A percentile compares a stretch with the other conserved stretches of the same genome.
These are phyloP conservation scores for Syrista parreyssii DNA, from an alignment of 2,888 invertebrate genomes.

Conservation along the genomic window DNA sequence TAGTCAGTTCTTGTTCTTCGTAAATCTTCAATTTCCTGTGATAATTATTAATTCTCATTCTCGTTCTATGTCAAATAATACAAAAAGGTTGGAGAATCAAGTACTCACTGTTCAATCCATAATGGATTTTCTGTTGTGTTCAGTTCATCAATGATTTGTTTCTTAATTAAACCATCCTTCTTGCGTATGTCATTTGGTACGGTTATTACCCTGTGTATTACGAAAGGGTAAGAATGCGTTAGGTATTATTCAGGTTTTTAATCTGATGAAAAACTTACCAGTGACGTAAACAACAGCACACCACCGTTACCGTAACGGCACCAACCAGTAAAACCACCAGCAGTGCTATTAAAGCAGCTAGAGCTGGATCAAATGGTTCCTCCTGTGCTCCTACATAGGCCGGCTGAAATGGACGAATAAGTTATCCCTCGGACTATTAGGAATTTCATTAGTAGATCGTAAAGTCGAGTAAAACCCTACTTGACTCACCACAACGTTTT, in stretches of 20 bases:
- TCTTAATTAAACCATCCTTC: conserved; percentile 85
- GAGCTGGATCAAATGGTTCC: conserved; percentile 86
- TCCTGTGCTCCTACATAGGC: conserved; percentile 75
- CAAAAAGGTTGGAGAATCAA: conserved; percentile 1
- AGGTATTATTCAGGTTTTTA: conserved; percentile 2
- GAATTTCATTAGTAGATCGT: not conserved
- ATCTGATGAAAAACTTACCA: conserved; percentile 69
- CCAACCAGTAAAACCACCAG: conserved; percentile 88
- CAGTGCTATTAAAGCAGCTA: conserved; percentile 87
- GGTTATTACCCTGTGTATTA: conserved; percentile 75
- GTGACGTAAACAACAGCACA: conserved; percentile 89
- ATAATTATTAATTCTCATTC: conserved; percentile 3
- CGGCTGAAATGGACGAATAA: conserved; percentile 61
- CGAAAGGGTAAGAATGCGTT: not conserved
- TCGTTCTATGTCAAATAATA: not conserved
- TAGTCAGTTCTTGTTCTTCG: conserved; percentile 92
- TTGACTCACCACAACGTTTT: conserved; percentile 73
- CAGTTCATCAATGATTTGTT: conserved; percentile 85
- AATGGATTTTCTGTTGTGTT: conserved; percentile 93
- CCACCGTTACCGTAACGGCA: conserved; percentile 85
- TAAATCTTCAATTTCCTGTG: conserved; percentile 84
- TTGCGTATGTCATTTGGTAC: conserved; percentile 85
- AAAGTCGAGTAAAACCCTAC: not conserved
- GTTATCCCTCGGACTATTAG: not conserved
- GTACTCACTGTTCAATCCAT: conserved; percentile 88